A percentile compares a stretch with the other conserved stretches of the same genome.
These are phyloP conservation scores for Myathropa florea DNA, from an alignment of 2,888 invertebrate species.

Conservation along the genomic window DNA sequence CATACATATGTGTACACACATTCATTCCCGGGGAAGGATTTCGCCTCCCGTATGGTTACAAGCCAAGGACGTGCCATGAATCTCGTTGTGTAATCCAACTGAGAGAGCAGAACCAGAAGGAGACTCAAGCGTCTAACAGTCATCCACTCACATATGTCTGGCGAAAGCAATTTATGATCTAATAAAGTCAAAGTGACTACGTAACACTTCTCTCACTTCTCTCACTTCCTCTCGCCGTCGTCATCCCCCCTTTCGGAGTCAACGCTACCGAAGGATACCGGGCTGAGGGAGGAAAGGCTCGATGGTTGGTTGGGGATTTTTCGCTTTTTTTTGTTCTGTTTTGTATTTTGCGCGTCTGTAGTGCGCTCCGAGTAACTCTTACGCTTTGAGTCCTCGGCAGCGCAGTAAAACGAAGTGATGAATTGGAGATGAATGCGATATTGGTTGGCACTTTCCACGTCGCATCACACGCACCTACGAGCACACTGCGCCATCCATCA, in stretches of 20 bases:
- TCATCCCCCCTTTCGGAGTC: too few relatives aligned
- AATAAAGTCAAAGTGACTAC: conserved; percentile 68
- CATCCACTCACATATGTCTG: conserved; percentile 63
- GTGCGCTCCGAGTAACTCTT: conserved; percentile 14
- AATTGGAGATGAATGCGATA: not conserved
- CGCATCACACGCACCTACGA: not conserved
- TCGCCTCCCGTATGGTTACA: not conserved
- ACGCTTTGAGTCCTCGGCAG: conserved; percentile 18
- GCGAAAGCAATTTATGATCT: conserved; percentile 63
- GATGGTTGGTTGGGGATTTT: conserved; percentile 3
- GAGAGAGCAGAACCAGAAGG: not conserved
- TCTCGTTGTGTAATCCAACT: conserved; percentile 55
- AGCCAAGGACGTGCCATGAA: conserved; percentile 46
- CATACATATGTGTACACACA: conserved; percentile 9
- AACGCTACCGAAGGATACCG: not conserved
- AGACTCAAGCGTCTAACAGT: conserved; percentile 49
- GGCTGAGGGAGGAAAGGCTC: conserved; percentile 2
- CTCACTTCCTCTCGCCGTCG: not conserved
- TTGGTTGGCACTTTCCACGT: not conserved
- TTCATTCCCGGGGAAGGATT: not conserved
- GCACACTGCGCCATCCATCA: not conserved
- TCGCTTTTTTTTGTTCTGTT: too few relatives aligned
- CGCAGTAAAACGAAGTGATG: not conserved
- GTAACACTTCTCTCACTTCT: conserved; percentile 47
- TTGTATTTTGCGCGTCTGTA: too few relatives aligned